Conservation (phyloP, 2,797 vertebrate species). For the Esox masquinongy region DNA sequence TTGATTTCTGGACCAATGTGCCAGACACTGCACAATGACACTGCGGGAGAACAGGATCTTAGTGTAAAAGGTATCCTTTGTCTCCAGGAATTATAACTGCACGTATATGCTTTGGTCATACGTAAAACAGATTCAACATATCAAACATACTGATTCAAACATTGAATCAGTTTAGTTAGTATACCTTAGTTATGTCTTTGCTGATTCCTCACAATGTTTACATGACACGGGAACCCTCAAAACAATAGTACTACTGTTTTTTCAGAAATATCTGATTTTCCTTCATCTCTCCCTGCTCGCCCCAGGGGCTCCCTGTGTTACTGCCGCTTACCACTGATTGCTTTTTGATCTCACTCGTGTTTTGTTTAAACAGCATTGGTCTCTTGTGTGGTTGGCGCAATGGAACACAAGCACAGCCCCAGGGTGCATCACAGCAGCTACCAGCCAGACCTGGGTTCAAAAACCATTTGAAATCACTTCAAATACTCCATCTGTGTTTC, state of each 20-base stretch:
- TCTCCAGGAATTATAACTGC: constrained; percentile 47
- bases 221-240: constrained; percentile 30
- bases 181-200: background rate
- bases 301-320: constrained; percentile 54
- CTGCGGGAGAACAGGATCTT: constrained; percentile 19
- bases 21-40: constrained; percentile 13
- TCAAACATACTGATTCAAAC: constrained; percentile 19
- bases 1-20: constrained; percentile 72
- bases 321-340: constrained; percentile 57
- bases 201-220: background rate
- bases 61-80: constrained; percentile 60
- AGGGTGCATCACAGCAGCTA: constrained; percentile 39
- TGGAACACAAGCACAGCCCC: constrained; percentile 45
- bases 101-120: constrained; percentile 16
- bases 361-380: constrained; percentile 49
- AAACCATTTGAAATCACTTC: background rate
- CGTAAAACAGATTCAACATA: background rate
- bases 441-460: background rate
- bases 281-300: constrained; percentile 11
- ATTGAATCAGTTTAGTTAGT: background rate
- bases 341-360: constrained; percentile 63
- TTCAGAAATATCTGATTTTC: constrained; percentile 3
- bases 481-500: background rate
- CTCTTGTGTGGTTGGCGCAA: background rate
- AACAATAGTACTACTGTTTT: constrained; percentile 44